Base-by-base conservation (phyloP, 1,140 invertebrate genomes). In the Colletes gigas region DNA sequence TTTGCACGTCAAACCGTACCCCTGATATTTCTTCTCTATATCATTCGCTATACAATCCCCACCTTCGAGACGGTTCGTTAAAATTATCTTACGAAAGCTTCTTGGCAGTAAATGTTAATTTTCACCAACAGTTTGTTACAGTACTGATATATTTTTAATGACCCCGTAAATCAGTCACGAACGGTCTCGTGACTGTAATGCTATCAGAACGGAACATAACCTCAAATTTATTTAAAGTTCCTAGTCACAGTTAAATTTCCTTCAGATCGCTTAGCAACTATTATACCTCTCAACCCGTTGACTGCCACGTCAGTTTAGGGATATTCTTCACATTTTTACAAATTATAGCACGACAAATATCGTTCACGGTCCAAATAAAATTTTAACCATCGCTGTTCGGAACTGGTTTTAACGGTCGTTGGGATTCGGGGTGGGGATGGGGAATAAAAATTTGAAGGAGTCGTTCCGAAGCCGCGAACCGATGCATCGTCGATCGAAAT, bases 401-500 rank as follows among this genome's bases (percentile, higher is more conserved):
- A 4, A 19, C 9, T 60, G 41, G 39, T 72, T 73, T 30, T 12
- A 50, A 10, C 3, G 5, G 15, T n/a, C 4, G 9, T n/a, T 19
- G 47, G 59, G 19, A 66, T 47, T n/a, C 19, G 47, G 59, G 19
- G 55, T 47, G 9, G 44, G 21, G 9, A 44, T n/a, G 52, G 15
- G 9, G 44, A 59, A 17, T 47, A 19, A 44, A 59, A 7, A 59
- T 4, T 57, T 57, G 17, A 19, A 15, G 19, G 7, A 2, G 5
- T 44, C 4, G 55, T 59, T 41, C 19, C 19, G 5, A 21, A 15
- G 19, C 1, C 59, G n/a, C 39, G n/a, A n/a, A 21, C 5, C 54
- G 60, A 50, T 66, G 65, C 44, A 66, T 66, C 50, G 14, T 17
- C 47, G 30, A 39, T 70, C 50, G 60, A 78, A 57, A 55, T 19